Conservation (phyloP, 1,140 invertebrate species). For the Solenopsis fugax region DNA sequence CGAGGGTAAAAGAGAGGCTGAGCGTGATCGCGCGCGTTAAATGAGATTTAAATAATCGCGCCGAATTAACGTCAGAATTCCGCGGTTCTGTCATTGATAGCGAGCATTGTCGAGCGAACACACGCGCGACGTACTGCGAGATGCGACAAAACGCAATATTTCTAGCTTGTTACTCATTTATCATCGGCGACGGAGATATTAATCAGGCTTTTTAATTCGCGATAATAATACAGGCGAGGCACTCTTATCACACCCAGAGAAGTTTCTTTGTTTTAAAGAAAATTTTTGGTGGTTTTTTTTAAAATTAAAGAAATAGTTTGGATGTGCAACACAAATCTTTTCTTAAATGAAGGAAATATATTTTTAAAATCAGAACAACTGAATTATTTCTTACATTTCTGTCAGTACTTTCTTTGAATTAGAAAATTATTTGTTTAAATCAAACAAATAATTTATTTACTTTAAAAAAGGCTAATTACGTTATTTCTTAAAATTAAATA, state of each 20-base stretch:
- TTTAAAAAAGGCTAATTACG: too few relatives aligned
- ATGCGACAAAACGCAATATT: constrained; percentile 44
- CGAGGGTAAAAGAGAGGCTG: not conserved
- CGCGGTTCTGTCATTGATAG: not conserved
- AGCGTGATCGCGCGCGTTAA: constrained; percentile 16
- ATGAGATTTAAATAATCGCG: constrained; percentile 40
- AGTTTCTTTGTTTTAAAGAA: too few relatives aligned
- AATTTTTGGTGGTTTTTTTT: too few relatives aligned
- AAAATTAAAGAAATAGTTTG: too few relatives aligned
- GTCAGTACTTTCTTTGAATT: too few relatives aligned
- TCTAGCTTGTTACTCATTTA: constrained; percentile 30
- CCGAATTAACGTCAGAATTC: constrained; percentile 37
- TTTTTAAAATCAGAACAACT: too few relatives aligned
- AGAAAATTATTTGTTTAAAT: too few relatives aligned
- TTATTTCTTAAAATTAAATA: too few relatives aligned
- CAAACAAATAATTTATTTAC: too few relatives aligned
- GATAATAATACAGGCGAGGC: constrained; percentile 19
- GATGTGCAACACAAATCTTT: too few relatives aligned
- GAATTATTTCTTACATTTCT: too few relatives aligned
- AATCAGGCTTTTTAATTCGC: constrained; percentile 12
- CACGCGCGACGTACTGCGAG: constrained; percentile 10
- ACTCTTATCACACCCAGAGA: not conserved
- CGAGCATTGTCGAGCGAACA: not conserved
- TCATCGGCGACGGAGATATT: constrained; percentile 23
- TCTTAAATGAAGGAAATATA: too few relatives aligned